These are phyloP conservation scores for Apaloderma vittatum DNA, from an alignment of 2,113 vertebrate genomes.

Conservation along the genomic window DNA sequence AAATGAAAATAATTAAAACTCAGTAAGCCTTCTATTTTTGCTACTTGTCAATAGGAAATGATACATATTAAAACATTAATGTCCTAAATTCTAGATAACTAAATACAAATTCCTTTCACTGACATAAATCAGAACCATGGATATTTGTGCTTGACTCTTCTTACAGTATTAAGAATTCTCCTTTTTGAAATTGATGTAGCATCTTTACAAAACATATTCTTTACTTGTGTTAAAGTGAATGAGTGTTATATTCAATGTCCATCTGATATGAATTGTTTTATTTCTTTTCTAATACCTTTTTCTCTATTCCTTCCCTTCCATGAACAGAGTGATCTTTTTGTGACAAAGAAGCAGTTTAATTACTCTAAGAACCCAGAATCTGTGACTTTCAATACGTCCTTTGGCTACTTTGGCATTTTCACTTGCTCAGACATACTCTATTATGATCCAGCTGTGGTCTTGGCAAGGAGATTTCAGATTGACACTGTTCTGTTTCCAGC, in stretches of 20 bases:
- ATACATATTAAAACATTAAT: not conserved
- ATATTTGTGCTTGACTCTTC: not conserved
- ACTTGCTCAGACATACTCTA: conserved; percentile 87
- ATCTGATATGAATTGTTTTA: not conserved
- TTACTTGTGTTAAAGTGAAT: not conserved
- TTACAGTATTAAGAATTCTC: not conserved
- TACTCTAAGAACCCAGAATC: conserved; percentile 72
- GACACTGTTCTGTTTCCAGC: conserved; percentile 64
- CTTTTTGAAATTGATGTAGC: not conserved
- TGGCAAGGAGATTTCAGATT: conserved; percentile 76
- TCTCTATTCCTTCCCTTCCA: not conserved
- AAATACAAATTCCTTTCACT: not conserved
- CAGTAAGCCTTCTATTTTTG: not conserved
- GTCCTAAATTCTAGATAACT: not conserved
- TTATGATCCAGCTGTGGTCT: conserved; percentile 68
- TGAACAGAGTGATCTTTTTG: conserved; percentile 81
- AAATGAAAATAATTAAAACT: not conserved
- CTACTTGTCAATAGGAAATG: not conserved
- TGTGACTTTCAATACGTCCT: conserved; percentile 83
- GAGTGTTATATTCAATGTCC: not conserved
- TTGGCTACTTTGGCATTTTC: conserved; percentile 86
- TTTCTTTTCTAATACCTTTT: not conserved
- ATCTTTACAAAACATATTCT: not conserved
- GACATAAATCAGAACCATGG: not conserved
- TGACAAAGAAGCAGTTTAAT: conserved; percentile 79